Conservation (phyloP, 1,140 invertebrate species). For the Ridgeia piscesae region DNA sequence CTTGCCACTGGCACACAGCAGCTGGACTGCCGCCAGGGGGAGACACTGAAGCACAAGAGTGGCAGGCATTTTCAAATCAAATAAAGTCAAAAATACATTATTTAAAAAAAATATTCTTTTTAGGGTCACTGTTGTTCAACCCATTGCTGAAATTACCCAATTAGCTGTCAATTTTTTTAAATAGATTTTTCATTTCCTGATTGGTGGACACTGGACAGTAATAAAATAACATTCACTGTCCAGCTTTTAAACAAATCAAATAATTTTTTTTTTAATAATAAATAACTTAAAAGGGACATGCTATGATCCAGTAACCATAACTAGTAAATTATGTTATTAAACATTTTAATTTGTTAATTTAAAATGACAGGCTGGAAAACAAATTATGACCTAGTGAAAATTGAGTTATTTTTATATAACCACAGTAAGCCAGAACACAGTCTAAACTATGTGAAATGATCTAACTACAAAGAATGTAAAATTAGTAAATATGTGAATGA, state of each 20-base stretch:
- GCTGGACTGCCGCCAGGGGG: conserved; percentile 77
- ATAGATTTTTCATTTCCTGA: not conserved
- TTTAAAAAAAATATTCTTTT: too few species aligned
- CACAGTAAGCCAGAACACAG: not conserved
- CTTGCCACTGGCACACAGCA: conserved; percentile 85
- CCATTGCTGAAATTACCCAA: too few species aligned
- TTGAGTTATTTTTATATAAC: not conserved
- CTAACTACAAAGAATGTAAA: not conserved
- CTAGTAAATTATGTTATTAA: too few species aligned
- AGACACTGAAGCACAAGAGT: conserved; percentile 66
- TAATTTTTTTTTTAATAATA: too few species aligned
- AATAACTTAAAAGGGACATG: too few species aligned
- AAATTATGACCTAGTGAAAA: not conserved
- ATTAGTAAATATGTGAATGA: not conserved
- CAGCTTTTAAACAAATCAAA: too few species aligned
- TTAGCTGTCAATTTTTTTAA: too few species aligned
- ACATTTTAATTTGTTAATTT: too few species aligned
- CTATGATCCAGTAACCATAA: too few species aligned
- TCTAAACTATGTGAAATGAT: not conserved
- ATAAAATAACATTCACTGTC: not conserved
- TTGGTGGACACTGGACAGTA: not conserved
- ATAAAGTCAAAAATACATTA: too few species aligned
- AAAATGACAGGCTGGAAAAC: not conserved
- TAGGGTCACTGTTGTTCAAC: too few species aligned
- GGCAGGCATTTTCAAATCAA: not conserved